phyloP scores from a whole-genome alignment of 2,113 vertebrate species.

The Bostrychus sinensis region DNA sequence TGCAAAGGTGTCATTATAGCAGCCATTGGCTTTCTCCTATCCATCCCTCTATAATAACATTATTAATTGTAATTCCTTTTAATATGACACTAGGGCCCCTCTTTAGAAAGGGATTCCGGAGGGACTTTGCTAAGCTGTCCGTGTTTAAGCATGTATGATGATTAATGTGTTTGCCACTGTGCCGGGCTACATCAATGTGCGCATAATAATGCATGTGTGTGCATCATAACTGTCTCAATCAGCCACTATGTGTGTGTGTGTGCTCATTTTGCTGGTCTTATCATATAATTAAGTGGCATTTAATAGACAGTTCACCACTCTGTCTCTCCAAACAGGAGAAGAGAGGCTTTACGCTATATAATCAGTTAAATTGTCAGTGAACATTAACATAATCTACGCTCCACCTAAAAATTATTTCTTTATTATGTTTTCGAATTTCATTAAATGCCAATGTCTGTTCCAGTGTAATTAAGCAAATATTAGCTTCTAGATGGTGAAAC shows the following conservation, averaged over 20 bases:
- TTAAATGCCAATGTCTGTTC: conserved; percentile 72
- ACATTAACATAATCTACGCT: conserved; percentile 66
- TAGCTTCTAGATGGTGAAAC: conserved; percentile 46
- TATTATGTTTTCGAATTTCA: conserved; percentile 76
- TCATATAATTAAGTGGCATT: conserved; percentile 77
- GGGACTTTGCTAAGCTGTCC: conserved; percentile 47
- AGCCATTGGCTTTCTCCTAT: conserved; percentile 29
- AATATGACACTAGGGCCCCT: conserved; percentile 55
- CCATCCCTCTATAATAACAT: conserved; percentile 39
- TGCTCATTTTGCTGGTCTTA: conserved; percentile 49
- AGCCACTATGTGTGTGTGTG: conserved; percentile 7
- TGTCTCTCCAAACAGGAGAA: conserved; percentile 44
- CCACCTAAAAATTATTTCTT: conserved; percentile 69
- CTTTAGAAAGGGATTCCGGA: conserved; percentile 45
- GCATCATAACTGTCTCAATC: conserved; percentile 23
- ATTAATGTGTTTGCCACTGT: conserved; percentile 35
- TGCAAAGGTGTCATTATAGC: too few species aligned
- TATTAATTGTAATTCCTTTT: conserved; percentile 65
- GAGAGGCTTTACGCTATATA: conserved; percentile 63
- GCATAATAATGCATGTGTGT: conserved; percentile 5
- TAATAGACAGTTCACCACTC: conserved; percentile 67
- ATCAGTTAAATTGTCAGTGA: conserved; percentile 68
- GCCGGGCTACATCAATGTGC: conserved; percentile 10
- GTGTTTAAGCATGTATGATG: conserved; percentile 43
- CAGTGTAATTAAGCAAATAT: conserved; percentile 76